These are phyloP conservation scores for Nymphalis urticae DNA, from an alignment of 2,888 invertebrate genomes.

Conservation along the genomic window DNA sequence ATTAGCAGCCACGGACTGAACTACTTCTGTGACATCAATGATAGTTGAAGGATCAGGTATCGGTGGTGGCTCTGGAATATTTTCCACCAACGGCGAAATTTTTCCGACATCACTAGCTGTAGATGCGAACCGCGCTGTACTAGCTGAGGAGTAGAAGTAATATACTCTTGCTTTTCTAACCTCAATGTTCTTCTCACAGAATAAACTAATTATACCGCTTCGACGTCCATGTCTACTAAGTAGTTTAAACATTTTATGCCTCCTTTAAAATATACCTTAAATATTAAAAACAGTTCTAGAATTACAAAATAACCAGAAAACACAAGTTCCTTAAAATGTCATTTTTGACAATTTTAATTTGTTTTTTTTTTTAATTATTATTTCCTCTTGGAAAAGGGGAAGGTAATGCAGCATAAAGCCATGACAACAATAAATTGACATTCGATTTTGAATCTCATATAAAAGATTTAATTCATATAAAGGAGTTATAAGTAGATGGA, in stretches of 20 bases:
- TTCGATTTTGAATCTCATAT: no score
- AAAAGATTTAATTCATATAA: no score
- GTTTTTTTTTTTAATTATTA: not conserved
- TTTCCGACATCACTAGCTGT: constrained; percentile 61
- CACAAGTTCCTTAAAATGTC: constrained; percentile 22
- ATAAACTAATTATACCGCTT: constrained; percentile 64
- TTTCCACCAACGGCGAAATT: constrained; percentile 54
- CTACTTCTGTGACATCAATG: constrained; percentile 59
- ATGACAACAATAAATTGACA: no score
- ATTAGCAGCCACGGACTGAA: constrained; percentile 69
- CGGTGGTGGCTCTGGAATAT: constrained; percentile 74
- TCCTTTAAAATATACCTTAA: constrained; percentile 1
- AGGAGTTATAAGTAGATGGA: no score
- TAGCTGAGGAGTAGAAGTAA: constrained; percentile 69
- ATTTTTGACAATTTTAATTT: constrained; percentile 33
- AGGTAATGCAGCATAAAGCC: no score
- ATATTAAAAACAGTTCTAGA: constrained; percentile 2
- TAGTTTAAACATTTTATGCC: constrained; percentile 68
- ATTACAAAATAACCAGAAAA: constrained; percentile 18
- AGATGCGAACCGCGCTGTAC: constrained; percentile 66
- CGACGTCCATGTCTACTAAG: constrained; percentile 67
- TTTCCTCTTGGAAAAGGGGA: no score
- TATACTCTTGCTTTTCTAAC: constrained; percentile 73
- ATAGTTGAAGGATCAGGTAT: constrained; percentile 64
- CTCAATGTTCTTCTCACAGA: constrained; percentile 72